Percentiles rank a stretch among this genome's conserved stretches.
Evolutionary conservation across 2,113 vertebrate genomes (phyloP).

Genomic region (Gobio gobio): DNA sequence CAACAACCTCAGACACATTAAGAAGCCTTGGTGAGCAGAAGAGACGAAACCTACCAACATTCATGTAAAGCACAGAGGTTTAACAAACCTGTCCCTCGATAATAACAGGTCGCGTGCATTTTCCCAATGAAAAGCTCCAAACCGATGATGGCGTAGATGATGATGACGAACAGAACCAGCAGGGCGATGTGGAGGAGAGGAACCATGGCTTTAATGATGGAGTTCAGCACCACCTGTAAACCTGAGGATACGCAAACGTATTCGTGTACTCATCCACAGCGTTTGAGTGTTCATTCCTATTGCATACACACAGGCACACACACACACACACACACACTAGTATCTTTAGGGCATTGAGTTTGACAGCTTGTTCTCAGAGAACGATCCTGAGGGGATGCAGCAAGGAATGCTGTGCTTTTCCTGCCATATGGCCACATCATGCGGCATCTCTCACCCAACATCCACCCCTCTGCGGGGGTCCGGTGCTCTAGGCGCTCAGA

Average conservation of each 20-base stretch:
- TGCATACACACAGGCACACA: constrained; percentile 1
- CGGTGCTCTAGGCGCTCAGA: neutral
- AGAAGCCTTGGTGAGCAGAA: neutral
- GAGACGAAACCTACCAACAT: neutral
- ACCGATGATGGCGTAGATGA: constrained; percentile 99
- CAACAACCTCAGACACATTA: too few relatives aligned
- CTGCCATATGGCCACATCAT: constrained; percentile 60
- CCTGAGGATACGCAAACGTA: constrained; percentile 73
- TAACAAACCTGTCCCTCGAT: constrained; percentile 84
- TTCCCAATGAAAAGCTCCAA: constrained; percentile 99
- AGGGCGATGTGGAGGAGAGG: constrained; percentile 99
- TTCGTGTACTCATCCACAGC: neutral
- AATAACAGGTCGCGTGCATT: constrained; percentile 98
- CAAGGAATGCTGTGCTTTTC: constrained; percentile 23
- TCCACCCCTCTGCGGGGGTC: constrained; percentile 9
- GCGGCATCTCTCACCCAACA: constrained; percentile 36
- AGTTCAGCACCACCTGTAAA: constrained; percentile 99
- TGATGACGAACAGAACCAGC: constrained; percentile 99
- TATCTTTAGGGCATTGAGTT: constrained; percentile 51
- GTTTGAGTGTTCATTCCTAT: neutral
- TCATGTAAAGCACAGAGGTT: neutral
- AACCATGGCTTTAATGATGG: constrained; percentile 99
- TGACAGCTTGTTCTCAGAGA: constrained; percentile 57
- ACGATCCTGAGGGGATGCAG: constrained; percentile 56
- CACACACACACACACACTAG: constrained; percentile 42